Base-by-base conservation (phyloP, 2,113 vertebrate species). In the Ictalurus punctatus region DNA sequence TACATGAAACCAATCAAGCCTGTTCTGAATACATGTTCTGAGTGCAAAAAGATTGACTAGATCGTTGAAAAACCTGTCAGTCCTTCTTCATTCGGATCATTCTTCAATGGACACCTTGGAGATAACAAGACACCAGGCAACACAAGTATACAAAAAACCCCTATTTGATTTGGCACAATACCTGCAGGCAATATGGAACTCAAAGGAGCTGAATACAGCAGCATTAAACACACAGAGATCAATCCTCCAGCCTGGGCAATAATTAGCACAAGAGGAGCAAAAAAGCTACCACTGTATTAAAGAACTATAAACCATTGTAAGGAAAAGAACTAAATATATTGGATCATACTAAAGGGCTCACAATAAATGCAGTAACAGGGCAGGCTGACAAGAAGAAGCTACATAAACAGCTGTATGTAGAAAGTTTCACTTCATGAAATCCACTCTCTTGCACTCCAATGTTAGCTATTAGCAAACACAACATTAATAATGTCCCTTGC, bases 101-200 rank as follows among this genome's bases (percentile, higher is more conserved):
- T 86, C 34, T 63, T 86, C 27, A n/a, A 0, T 34, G 14, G 27
- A 65, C 40, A 65, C 37, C 58, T 48, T 44, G 27, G 34, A n/a
- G 25, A 76, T 44, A 76, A 17, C 30, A 86, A 76, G 37, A 27
- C 76, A 80, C n/a, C 74, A 67, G 7, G 25, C 25, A 79, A 40
- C 86, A 86, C 13, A 86, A 74, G 52, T 44, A 52, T 25, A 52
- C 48, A 54, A 71, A 69, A 69, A 71, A 10, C 7, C 8, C 7
- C 69, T 30, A 40, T 54, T 87, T 80, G n/a, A 67, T 86, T 86
- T 63, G 34, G 23, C 58, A 30, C 25, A 59, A n/a, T 58, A 19
- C 59, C 74, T 86, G 25, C 54, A 87, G 74, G 58, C 40, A 87
- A 86, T 19, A 74, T 67, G 10, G 17, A 85, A 30, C 67, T 56